Evolutionary conservation across 2,113 vertebrate genomes (phyloP).

Genomic region (Cyanoliseus patagonus): DNA sequence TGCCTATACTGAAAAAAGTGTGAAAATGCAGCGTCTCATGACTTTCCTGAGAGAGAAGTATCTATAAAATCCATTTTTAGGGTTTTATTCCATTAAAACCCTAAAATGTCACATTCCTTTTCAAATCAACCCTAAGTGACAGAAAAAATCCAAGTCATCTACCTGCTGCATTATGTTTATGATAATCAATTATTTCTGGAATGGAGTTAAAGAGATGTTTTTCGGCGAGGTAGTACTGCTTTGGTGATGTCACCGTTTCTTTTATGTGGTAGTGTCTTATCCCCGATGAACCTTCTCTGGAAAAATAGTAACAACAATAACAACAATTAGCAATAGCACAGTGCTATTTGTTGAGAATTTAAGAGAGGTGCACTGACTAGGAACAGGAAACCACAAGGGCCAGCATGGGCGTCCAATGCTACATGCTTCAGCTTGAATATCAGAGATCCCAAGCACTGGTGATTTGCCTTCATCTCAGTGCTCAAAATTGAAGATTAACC

Average conservation of each 20-base stretch:
- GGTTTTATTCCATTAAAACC: background rate
- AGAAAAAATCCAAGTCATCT: background rate
- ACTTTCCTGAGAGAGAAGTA: background rate
- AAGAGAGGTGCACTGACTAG: background rate
- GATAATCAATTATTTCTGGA: slow-evolving; percentile 92
- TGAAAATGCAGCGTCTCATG: background rate
- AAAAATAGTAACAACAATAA: slow-evolving; percentile 17
- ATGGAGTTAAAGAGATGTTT: slow-evolving; percentile 89
- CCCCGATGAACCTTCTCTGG: slow-evolving; percentile 77
- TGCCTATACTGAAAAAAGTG: background rate
- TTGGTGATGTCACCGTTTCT: slow-evolving; percentile 75
- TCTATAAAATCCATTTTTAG: background rate
- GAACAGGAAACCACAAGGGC: background rate
- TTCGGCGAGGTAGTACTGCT: slow-evolving; percentile 88
- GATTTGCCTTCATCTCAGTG: fast-evolving
- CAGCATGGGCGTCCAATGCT: fast-evolving
- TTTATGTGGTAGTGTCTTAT: slow-evolving; percentile 90
- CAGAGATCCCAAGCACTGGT: background rate
- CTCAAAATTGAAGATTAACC: slow-evolving; percentile 1
- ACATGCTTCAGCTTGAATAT: background rate
- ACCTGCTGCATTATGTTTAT: slow-evolving; percentile 96
- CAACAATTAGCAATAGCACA: background rate
- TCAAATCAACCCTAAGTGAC: background rate
- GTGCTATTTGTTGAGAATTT: background rate
- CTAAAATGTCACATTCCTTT: background rate